Evolutionary conservation across 2,113 vertebrate species (phyloP).

Genomic region (Callionymus lyra): DNA sequence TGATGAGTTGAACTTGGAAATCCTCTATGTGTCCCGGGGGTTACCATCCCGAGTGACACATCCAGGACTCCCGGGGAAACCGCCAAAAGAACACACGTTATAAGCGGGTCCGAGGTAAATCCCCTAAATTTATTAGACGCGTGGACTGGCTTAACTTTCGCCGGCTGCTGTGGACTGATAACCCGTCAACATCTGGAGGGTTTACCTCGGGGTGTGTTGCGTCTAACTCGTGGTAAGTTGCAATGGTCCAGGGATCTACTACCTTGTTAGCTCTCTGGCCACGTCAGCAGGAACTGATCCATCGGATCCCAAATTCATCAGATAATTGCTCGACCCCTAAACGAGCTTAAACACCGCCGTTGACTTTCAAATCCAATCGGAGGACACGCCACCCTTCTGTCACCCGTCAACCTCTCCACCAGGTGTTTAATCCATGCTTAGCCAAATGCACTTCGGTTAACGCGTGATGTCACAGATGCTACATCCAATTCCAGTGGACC

Average conservation of each 20-base stretch:
- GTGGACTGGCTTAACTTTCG: slow-evolving; percentile 2
- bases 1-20: slow-evolving; percentile 21
- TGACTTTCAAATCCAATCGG: slow-evolving; percentile 15
- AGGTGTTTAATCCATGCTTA: slow-evolving; percentile 24
- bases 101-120: slow-evolving; percentile 13
- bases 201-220: background rate
- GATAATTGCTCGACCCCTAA: too few relatives aligned
- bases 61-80: slow-evolving; percentile 5
- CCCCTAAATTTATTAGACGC: slow-evolving; percentile 9
- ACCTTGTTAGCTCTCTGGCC: too few relatives aligned
- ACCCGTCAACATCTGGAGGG: slow-evolving; percentile 24
- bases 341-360: slow-evolving; percentile 2
- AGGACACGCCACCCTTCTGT: slow-evolving; percentile 1
- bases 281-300: too few relatives aligned
- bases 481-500: too few relatives aligned
- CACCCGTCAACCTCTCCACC: background rate
- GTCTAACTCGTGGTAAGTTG: too few relatives aligned
- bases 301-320: too few relatives aligned
- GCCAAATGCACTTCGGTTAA: too few relatives aligned
- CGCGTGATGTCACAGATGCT: too few relatives aligned
- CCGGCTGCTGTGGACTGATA: slow-evolving; percentile 4
- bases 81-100: slow-evolving; percentile 10
- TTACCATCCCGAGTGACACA: slow-evolving; percentile 13
- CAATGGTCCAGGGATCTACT: too few relatives aligned
- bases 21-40: slow-evolving; percentile 4